Conservation (phyloP, 2,888 invertebrate genomes). For the Eugnorisma glareosa region DNA sequence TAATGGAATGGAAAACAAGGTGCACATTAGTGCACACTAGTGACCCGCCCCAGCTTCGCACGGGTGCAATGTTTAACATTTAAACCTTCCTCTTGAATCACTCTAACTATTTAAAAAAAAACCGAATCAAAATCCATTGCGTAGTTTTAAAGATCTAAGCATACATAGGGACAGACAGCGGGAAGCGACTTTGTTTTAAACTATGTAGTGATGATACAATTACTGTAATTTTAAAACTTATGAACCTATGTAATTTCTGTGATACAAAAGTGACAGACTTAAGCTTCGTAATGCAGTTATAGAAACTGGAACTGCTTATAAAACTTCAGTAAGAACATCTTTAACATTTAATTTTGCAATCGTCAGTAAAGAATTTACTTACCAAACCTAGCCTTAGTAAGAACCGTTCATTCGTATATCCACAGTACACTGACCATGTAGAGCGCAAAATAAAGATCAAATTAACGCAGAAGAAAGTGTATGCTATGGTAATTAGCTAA, state of each 20-base stretch:
- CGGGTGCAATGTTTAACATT: too few relatives aligned
- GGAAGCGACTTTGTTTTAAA: too few relatives aligned
- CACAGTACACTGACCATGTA: constrained; percentile 55
- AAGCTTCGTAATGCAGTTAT: neutral
- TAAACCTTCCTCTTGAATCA: too few relatives aligned
- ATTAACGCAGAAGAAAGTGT: constrained; percentile 53
- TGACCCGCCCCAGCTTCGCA: too few relatives aligned
- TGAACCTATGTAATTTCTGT: neutral
- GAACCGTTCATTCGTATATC: constrained; percentile 35
- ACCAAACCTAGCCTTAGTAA: constrained; percentile 4
- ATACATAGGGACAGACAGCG: too few relatives aligned
- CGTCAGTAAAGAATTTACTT: constrained; percentile 7
- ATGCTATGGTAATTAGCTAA: constrained; percentile 27
- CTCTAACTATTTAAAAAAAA: too few relatives aligned
- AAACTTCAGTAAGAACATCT: neutral
- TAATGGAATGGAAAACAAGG: neutral
- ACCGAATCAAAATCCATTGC: too few relatives aligned
- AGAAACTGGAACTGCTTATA: neutral
- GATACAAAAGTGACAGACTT: neutral
- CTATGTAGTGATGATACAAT: too few relatives aligned
- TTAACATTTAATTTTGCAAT: neutral
- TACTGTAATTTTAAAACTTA: neutral
- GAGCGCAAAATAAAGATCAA: constrained; percentile 47
- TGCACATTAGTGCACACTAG: neutral
- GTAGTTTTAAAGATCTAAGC: too few relatives aligned